Percentiles rank a stretch among this genome's conserved stretches.
Evolutionary conservation across 2,797 vertebrate genomes (phyloP).

Genomic region (Aphelocoma californica): DNA sequence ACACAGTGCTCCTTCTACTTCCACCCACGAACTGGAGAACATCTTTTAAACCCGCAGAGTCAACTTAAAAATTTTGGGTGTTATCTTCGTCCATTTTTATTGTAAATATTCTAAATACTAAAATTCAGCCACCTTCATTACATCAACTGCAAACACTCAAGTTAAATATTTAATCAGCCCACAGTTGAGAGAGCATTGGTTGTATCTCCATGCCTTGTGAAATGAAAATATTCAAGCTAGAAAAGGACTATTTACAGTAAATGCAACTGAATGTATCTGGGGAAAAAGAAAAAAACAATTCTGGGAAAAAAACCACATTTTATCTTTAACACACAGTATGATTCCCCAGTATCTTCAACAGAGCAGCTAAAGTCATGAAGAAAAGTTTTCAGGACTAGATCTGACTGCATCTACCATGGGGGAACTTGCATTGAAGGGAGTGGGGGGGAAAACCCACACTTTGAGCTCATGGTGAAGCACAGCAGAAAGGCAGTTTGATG

Average conservation of each 20-base stretch:
- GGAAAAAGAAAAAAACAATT: not conserved
- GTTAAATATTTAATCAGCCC: not conserved
- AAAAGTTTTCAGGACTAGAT: not conserved
- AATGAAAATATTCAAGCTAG: not conserved
- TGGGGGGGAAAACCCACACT: fast-evolving
- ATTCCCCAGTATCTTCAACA: not conserved
- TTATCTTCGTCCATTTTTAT: not conserved
- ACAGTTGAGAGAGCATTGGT: not conserved
- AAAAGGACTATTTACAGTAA: not conserved
- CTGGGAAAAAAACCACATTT: not conserved
- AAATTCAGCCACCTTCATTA: not conserved
- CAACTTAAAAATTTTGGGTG: not conserved
- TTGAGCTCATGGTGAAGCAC: not conserved
- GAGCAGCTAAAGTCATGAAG: not conserved
- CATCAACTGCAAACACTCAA: not conserved
- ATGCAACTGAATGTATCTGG: not conserved
- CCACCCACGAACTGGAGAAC: not conserved
- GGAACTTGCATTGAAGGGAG: not conserved
- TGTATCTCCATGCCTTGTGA: not conserved
- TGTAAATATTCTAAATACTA: not conserved
- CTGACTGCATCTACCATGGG: not conserved
- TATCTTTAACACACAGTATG: not conserved
- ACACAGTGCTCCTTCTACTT: not conserved
- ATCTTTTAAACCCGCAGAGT: not conserved
- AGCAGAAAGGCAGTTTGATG: not conserved